Evolutionary conservation across 2,797 vertebrate species (phyloP), one percentile per base, ranked within the genome.

Genomic region (Eulemur coronatus): DNA sequence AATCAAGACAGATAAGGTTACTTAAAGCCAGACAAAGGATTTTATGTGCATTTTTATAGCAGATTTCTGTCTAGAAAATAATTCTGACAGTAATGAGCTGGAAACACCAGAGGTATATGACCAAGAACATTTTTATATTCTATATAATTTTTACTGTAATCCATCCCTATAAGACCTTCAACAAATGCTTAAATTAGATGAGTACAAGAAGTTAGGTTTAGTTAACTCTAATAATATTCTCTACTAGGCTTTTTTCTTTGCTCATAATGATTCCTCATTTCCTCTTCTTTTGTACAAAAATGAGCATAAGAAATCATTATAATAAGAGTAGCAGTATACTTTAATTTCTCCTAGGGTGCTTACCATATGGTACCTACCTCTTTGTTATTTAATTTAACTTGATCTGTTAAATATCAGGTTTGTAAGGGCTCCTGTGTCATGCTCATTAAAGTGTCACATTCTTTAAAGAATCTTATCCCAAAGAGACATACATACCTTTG

Each of bases 301-400:
- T 94, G 89, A 91, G 33, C 75, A 88, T 93, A 82, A 82, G 65
- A 97, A 96, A 96, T 76, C 88, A 96, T 88, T 96, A 94, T 92
- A 94, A 94, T 94, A 95, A 63, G 59, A 79, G 22, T 41, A 94
- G 48, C 63, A 94, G 33, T 94, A 65, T 89, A 87, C 57, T 91
- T 4, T 79, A 92, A 91, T 97, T 89, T 96, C 85, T 95, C 75
- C 82, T 81, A 84, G 65, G 88, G 50, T 96, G 65, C 55, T 93
- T 93, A 70, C 73, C 95, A 97, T 95, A 97, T 14, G 67, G 92
- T 75, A 96, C 59, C 92, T 96, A 35, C 89, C 91, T 97, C 69
- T 86, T 89, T 93, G 70, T 96, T 94, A 96, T 93, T 97, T 92
- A 97, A 92, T 95, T 97, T 97, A 95, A 90, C 81, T 89, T 95